Base-by-base conservation (phyloP, 2,888 invertebrate genomes). In the Hemithea aestivaria region DNA sequence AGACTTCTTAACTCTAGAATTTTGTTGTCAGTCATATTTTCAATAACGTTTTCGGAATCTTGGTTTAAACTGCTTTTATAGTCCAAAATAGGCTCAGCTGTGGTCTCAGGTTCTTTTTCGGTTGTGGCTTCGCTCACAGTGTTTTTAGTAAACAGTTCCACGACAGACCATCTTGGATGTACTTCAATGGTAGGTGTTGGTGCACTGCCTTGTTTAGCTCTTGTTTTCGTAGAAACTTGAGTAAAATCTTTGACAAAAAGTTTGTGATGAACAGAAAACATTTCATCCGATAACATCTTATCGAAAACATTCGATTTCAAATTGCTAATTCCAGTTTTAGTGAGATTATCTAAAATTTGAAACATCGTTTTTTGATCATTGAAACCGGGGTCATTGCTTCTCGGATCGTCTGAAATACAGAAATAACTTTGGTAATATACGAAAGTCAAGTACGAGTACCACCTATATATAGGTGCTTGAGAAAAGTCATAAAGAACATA, bases 241-340 rank as follows among this genome's bases (percentile, higher is more conserved):
- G 53, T 51, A 7, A 48, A 51, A 35, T 73, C 68, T 49, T 66
- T 70, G 40, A 67, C 66, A 27, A 70, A 61, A 24, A 72, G 61
- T 29, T 66, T 62, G 33, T 73, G 65, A 38, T 79, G 75, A 10
- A 74, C 66, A n/a, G 66, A 70, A 21, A 74, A 52, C 68, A 80
- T 75, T 57, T 82, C 77, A 30, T 83, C 70, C 2, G 73, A 73
- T 7, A 78, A 52, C 69, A 74, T 73, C 66, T 73, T 77, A 35
- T 78, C 77, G 30, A 76, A 74, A 1, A 67, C 45, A 38, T 80
- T 75, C 1, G 58, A 65, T 60, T 74, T 76, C 16, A 74, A 65
- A 53, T 79, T 69, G 21, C 51, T 41, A 10, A 25, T 53, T 33
- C 51, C 53, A 2, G 36, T 36, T 20, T 44, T 54, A 21, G 60